These are phyloP conservation scores for Mastomys coucha DNA, from an alignment of 2,113 vertebrate genomes.

Conservation along the genomic window DNA sequence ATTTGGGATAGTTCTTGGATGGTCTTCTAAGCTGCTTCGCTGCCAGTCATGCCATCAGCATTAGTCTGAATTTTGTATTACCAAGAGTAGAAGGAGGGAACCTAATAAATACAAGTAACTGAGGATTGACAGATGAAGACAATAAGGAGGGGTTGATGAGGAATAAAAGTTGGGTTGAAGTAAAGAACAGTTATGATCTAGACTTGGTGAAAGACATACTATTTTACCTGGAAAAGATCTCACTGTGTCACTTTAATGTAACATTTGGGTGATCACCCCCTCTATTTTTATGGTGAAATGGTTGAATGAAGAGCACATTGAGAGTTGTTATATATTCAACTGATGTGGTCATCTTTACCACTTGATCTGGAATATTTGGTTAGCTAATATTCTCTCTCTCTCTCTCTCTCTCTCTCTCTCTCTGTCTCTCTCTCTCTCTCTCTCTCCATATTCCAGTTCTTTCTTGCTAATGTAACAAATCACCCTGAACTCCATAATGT, in stretches of 20 bases:
- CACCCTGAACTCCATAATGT: neutral
- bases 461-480: neutral
- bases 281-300: constrained; percentile 43
- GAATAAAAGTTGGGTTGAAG: neutral
- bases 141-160: neutral
- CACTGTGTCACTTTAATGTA: neutral
- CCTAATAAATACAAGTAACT: constrained; percentile 36
- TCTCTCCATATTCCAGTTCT: neutral
- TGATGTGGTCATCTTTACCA: neutral
- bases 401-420: no score
- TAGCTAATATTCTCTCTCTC: neutral
- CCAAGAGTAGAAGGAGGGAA: neutral
- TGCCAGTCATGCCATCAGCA: constrained; percentile 35
- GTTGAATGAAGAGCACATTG: constrained; percentile 28
- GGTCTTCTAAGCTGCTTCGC: constrained; percentile 30
- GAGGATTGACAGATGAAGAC: constrained; percentile 8
- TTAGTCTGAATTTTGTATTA: neutral
- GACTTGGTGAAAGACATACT: neutral
- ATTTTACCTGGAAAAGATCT: neutral
- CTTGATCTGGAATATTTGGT: neutral
- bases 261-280: neutral
- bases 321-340: constrained; percentile 24
- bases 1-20: neutral
- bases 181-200: neutral
- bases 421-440: neutral